phyloP scores from a whole-genome alignment of 2,888 invertebrate genomes.

The Odontothrips loti region DNA sequence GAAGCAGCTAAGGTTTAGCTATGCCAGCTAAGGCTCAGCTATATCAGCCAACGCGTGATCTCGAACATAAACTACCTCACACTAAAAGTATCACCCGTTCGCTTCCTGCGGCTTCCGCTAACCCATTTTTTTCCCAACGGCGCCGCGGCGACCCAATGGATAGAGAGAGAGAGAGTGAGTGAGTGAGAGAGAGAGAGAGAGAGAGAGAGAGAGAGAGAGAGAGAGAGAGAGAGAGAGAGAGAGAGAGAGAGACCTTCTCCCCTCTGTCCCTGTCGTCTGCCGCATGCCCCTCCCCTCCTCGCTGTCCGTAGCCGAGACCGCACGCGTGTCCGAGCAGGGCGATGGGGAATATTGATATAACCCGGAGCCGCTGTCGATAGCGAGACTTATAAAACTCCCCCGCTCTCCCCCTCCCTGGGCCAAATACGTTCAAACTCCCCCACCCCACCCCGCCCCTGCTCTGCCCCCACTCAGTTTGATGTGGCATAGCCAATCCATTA shows the following conservation, averaged over 20 bases:
- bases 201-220: no score
- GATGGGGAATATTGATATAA: neutral
- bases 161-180: no score
- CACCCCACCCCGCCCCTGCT: neutral
- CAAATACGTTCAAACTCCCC: neutral
- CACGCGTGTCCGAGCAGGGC: neutral
- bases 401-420: neutral
- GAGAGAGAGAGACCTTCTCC: no score
- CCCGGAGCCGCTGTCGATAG: neutral
- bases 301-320: neutral
- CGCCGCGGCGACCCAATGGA: no score
- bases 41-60: no score
- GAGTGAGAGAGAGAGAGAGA: no score
- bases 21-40: no score
- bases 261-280: neutral
- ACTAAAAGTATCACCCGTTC: no score
- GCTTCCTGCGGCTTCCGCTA: no score
- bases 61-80: no score
- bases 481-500: slow-evolving; percentile 17
- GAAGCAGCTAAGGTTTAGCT: no score
- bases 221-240: neutral
- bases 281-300: neutral
- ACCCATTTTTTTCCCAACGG: no score
- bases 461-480: neutral
- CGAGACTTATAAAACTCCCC: neutral